Evolutionary conservation across 1,140 invertebrate genomes (phyloP).

Genomic region (Diabrotica undecimpunctata): DNA sequence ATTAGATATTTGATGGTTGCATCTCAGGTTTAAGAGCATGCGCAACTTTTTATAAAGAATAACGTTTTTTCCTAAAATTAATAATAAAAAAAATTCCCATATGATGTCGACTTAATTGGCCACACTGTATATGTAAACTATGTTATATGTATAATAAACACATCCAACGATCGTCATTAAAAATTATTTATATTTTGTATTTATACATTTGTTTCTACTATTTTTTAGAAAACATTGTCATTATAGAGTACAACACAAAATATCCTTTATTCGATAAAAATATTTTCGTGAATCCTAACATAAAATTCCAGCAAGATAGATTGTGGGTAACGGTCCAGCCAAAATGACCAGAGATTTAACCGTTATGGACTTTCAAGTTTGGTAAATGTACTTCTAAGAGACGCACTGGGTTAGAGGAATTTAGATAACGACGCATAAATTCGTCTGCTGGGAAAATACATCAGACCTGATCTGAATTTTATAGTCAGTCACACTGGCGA

Average conservation of each 20-base stretch:
- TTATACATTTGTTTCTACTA: too few relatives aligned
- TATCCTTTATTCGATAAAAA: not conserved
- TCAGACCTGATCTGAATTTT: not conserved
- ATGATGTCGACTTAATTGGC: too few relatives aligned
- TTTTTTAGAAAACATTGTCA: too few relatives aligned
- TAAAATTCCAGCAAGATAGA: not conserved
- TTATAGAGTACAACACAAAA: not conserved
- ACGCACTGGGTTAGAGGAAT: not conserved
- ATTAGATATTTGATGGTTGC: too few relatives aligned
- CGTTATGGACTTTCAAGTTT: not conserved
- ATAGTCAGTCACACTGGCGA: not conserved
- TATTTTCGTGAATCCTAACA: not conserved
- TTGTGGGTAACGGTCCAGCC: not conserved
- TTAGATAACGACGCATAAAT: slow-evolving; percentile 2
- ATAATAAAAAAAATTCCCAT: too few relatives aligned
- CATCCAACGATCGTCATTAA: too few relatives aligned
- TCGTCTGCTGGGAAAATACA: not conserved
- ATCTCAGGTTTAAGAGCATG: too few relatives aligned
- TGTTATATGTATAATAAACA: too few relatives aligned
- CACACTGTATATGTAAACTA: too few relatives aligned
- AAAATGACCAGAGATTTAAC: slow-evolving; percentile 1
- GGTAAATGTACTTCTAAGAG: not conserved
- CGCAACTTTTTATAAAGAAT: too few relatives aligned
- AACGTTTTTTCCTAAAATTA: too few relatives aligned
- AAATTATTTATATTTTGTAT: too few relatives aligned